These are phyloP conservation scores for Fulmarus glacialis DNA, from an alignment of 2,113 vertebrate species.

Conservation along the genomic window DNA sequence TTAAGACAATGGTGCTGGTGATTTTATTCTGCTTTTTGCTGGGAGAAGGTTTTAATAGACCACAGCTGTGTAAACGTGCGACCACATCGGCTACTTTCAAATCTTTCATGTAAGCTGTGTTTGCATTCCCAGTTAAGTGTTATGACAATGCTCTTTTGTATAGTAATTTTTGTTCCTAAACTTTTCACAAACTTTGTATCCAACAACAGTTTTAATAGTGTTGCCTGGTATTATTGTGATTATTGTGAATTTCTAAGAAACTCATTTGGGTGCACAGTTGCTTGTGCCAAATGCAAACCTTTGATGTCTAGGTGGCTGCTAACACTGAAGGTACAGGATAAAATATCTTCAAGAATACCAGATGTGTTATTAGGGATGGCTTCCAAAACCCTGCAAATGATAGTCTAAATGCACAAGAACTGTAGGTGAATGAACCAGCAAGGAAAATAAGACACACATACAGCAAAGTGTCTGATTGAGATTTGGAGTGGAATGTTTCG, in stretches of 20 bases:
- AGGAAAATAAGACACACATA: neutral
- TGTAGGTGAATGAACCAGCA: neutral
- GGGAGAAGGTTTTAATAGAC: neutral
- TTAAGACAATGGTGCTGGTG: neutral
- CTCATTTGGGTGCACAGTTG: neutral
- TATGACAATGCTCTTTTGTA: neutral
- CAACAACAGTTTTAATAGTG: neutral
- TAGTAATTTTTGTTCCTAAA: neutral
- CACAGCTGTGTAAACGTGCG: neutral
- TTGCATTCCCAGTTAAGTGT: neutral
- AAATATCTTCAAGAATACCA: neutral
- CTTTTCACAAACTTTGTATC: neutral
- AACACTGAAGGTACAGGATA: neutral
- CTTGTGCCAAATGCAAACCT: neutral
- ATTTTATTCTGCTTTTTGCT: neutral
- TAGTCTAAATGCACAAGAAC: neutral
- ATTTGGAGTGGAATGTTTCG: rapidly evolving
- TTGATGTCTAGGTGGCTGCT: neutral
- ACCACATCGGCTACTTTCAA: neutral
- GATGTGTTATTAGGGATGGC: neutral
- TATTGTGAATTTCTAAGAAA: neutral
- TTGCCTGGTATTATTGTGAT: neutral
- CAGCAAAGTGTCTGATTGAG: neutral
- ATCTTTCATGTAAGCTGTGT: neutral
- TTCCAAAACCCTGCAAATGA: neutral